Evolutionary conservation across 2,888 invertebrate genomes (phyloP), one percentile per base, ranked within the genome.

Genomic region (Orthonychiurus folsomi): DNA sequence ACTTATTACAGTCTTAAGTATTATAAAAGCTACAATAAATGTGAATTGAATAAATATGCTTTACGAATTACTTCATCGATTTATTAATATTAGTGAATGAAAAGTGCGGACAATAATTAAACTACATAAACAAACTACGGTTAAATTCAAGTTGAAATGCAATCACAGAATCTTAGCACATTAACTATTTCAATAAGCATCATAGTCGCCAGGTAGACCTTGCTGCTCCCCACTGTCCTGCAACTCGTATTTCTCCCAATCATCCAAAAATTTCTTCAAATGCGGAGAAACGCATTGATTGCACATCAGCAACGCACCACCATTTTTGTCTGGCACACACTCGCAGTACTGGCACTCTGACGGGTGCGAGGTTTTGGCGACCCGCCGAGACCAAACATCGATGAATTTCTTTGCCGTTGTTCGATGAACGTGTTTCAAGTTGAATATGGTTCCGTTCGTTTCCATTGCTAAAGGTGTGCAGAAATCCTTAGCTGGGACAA

Each of bases 311-410:
- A 70, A 70, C 1, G 79, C 78, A 1, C 75, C 72, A 21, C 79
- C 79, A 63, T 75, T 73, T n/a, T 73, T 70, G 62, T 78, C 78
- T 1, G 77, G 73, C 1, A 76, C 74, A 70, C 79, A 80, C 53
- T 75, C 76, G 71, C 80, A 80, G 15, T 74, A 72, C 69, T 79
- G 79, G 68, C 80, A 80, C n/a, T 69, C 68, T 1, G 76, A 72
- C 0, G 77, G 76, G 23, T 71, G 64, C 25, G 77, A 75, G 12
- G 75, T 74, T 55, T 72, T 63, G 1, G 75, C 73, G 1, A 78
- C 73, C 18, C 77, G 73, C 3, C 75, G 71, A 9, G 76, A 74
- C 69, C 79, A 75, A 12, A 76, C 75, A 58, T 76, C 74, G 27
- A 76, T 58, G 68, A 78, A 76, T 60, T 73, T 74, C 64, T 76